Evolutionary conservation across 2,888 invertebrate genomes (phyloP).

Genomic region (Dynastes grantii): DNA sequence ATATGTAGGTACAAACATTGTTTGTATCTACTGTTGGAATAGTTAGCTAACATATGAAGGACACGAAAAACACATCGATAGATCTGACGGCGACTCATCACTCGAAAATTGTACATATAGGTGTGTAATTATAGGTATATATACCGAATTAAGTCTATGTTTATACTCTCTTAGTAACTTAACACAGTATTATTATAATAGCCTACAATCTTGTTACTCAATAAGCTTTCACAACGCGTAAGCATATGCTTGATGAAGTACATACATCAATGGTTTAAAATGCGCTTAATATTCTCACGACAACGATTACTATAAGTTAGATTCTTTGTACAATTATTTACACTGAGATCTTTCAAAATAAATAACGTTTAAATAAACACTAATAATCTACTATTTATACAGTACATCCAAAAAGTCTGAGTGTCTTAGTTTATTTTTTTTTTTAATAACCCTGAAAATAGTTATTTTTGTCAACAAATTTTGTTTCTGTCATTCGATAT

Average conservation of each 20-base stretch:
- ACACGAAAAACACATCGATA: slow-evolving; percentile 37
- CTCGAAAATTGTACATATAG: slow-evolving; percentile 50
- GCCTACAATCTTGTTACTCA: background rate
- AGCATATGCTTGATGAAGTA: slow-evolving; percentile 4
- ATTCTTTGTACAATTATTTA: slow-evolving; percentile 50
- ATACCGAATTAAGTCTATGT: slow-evolving; percentile 26
- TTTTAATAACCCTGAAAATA: too few species aligned
- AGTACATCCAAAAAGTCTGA: background rate
- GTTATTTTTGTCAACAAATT: too few species aligned
- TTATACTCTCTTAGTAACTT: slow-evolving; percentile 20
- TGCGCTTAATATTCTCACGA: slow-evolving; percentile 22
- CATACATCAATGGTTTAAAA: background rate
- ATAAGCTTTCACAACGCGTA: slow-evolving; percentile 29
- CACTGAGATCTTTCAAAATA: slow-evolving; percentile 52
- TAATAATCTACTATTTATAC: background rate
- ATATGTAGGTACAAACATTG: slow-evolving; percentile 3
- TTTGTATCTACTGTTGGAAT: slow-evolving; percentile 10
- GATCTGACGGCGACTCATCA: slow-evolving; percentile 27
- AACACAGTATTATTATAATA: background rate
- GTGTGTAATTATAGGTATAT: slow-evolving; percentile 25
- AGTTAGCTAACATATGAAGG: slow-evolving; percentile 17
- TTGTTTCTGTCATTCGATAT: too few species aligned
- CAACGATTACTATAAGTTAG: slow-evolving; percentile 24
- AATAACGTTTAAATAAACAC: slow-evolving; percentile 49
- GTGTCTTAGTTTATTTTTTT: too few species aligned